Base-by-base conservation (phyloP, 2,888 invertebrate species). In the Hybos culiciformis region DNA sequence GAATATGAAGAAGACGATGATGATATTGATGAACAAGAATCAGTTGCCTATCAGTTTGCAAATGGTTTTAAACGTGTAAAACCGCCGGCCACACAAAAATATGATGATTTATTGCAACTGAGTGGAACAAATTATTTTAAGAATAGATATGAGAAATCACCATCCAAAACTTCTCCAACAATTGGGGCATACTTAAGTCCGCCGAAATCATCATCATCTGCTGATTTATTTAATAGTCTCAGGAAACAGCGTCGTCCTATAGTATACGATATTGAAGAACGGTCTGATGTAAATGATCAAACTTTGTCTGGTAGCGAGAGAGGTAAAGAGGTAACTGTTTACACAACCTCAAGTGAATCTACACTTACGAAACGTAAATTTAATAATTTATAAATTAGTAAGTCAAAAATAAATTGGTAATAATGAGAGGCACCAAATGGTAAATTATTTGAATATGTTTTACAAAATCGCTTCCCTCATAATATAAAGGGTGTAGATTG, bases 181-280 rank as follows among this genome's bases (percentile, higher is more conserved):
- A 56, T 64, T 4, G 63, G 62, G 3, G 54, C 63, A 3, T 65
- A 61, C 47, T 50, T 64, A 3, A 63, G 60, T 51, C 64, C 65
- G 8, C 63, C 66, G 3, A 56, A 6, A 37, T 46, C 32, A 38
- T 32, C 44, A 0, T 37, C 32, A 4, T 11, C 42, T 14, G 29
- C 15, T 17, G 33, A 26, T 18, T 17, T 26, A 15, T 33, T 12
- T 12, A 37, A 7, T 21, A 19, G 40, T 17, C 5, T 36, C 12
- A 39, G 3, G 9, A 37, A 19, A 36, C 17, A 14, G 6, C 37
- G 18, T 21, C 37, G 12, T 31, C 34, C 6, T 12, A 17, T 7
- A 50, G 52, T 20, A n/a, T 24, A 18, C 4, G 43, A 41, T 17
- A 37, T 18, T 24, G 45, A 40, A n/a, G 43, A 45, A 33, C 43